Evolutionary conservation across 1,140 invertebrate species (phyloP).

Genomic region (Drosophila murphyi): DNA sequence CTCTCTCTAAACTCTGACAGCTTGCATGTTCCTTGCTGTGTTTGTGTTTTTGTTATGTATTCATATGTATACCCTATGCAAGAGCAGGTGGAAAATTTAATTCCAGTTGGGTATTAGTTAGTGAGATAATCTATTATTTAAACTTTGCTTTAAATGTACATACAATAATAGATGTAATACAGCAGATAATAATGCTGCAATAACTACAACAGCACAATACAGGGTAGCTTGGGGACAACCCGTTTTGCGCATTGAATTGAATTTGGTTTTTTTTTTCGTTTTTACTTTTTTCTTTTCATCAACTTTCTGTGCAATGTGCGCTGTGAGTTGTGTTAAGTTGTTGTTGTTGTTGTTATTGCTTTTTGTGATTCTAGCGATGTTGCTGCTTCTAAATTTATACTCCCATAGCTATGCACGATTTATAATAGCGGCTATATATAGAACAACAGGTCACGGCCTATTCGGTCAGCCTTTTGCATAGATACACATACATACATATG

Average conservation of each 20-base stretch:
- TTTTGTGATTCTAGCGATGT: constrained; percentile 39
- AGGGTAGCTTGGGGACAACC: background rate
- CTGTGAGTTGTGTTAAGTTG: constrained; percentile 28
- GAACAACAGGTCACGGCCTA: constrained; percentile 83
- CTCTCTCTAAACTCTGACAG: background rate
- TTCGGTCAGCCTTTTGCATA: constrained; percentile 62
- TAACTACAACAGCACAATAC: background rate
- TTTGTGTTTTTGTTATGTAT: constrained; percentile 14
- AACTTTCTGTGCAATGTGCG: constrained; percentile 27
- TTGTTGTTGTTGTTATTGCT: constrained; percentile 43
- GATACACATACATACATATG: constrained; percentile 25
- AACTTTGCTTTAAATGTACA: too few relatives aligned
- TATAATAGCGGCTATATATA: constrained; percentile 83
- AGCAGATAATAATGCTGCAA: too few relatives aligned
- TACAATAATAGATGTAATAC: too few relatives aligned
- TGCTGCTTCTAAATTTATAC: constrained; percentile 82
- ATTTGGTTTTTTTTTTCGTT: constrained; percentile 14
- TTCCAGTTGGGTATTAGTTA: background rate
- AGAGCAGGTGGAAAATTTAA: background rate
- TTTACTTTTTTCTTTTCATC: background rate
- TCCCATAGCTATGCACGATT: constrained; percentile 82
- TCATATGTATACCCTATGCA: constrained; percentile 7
- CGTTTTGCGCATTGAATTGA: background rate
- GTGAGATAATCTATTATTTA: too few relatives aligned
- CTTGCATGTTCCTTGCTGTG: background rate